A percentile compares a stretch with the other conserved stretches of the same genome.
These are phyloP conservation scores for Plecotus auritus DNA, from an alignment of 2,113 vertebrate genomes.

Conservation along the genomic window DNA sequence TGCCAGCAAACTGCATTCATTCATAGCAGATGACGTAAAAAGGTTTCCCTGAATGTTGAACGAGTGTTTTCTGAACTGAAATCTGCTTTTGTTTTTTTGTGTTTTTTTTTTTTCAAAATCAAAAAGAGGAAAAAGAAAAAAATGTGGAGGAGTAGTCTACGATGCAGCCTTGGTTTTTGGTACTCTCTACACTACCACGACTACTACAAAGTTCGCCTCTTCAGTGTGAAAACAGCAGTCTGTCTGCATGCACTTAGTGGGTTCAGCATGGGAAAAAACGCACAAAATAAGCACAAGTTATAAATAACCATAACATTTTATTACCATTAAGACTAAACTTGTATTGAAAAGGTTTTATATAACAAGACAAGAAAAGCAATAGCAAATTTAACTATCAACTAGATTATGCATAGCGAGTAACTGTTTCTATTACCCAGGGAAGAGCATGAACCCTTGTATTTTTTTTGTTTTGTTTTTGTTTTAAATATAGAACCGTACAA, in stretches of 20 bases:
- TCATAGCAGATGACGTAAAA: constrained; percentile 86
- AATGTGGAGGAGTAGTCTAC: constrained; percentile 66
- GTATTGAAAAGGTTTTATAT: constrained; percentile 99
- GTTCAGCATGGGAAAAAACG: constrained; percentile 91
- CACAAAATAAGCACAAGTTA: constrained; percentile 99
- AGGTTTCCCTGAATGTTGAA: constrained; percentile 85
- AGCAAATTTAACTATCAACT: constrained; percentile 99
- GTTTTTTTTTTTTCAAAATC: constrained; percentile 59
- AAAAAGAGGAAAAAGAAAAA: constrained; percentile 81
- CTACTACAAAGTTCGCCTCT: constrained; percentile 81
- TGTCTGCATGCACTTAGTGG: constrained; percentile 87
- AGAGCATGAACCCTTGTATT: constrained; percentile 87
- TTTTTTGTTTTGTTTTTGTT: constrained; percentile 89
- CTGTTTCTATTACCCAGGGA: constrained; percentile 99
- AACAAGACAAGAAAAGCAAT: constrained; percentile 99
- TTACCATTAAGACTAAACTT: constrained; percentile 99
- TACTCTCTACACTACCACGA: constrained; percentile 74
- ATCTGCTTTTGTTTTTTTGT: constrained; percentile 74
- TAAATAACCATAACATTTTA: constrained; percentile 99
- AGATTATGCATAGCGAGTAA: constrained; percentile 99
- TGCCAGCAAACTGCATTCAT: constrained; percentile 85
- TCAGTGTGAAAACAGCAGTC: constrained; percentile 83
- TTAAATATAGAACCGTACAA: constrained; percentile 99
- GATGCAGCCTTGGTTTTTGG: constrained; percentile 82
- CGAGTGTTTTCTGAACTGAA: constrained; percentile 84